A percentile compares a stretch with the other conserved stretches of the same genome.
Conservation (phyloP, 2,888 invertebrate species). For the Chelonus formosanus region DNA sequence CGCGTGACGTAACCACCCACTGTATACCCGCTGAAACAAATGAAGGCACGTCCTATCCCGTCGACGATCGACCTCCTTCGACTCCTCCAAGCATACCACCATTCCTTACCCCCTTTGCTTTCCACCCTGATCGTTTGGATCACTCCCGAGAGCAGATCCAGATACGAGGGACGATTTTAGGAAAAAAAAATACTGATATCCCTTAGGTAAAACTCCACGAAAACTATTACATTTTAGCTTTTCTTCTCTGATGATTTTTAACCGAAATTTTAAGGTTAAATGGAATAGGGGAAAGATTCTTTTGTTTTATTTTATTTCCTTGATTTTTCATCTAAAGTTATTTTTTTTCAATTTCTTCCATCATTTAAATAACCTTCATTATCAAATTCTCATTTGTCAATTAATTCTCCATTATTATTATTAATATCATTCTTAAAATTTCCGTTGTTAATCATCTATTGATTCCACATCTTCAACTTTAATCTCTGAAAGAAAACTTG, state of each 20-base stretch:
- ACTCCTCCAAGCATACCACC: constrained; percentile 37
- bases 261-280: too few relatives aligned
- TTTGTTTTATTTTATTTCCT: constrained; percentile 9
- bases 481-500: too few relatives aligned
- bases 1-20: constrained; percentile 64
- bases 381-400: too few relatives aligned
- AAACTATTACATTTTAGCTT: constrained; percentile 50
- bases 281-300: constrained; percentile 17
- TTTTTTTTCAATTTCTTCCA: constrained; percentile 22
- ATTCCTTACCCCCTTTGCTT: constrained; percentile 34
- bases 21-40: constrained; percentile 64
- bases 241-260: too few relatives aligned
- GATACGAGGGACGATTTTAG: constrained; percentile 32
- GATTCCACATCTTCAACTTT: too few relatives aligned
- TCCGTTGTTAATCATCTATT: too few relatives aligned
- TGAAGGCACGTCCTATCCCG: constrained; percentile 61
- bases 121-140: constrained; percentile 39
- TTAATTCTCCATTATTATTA: too few relatives aligned
- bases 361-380: too few relatives aligned
- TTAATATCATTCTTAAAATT: too few relatives aligned
- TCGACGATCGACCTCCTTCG: constrained; percentile 29
- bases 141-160: constrained; percentile 46
- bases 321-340: constrained; percentile 21
- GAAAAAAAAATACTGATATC: constrained; percentile 48
- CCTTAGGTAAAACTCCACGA: constrained; percentile 52